Evolutionary conservation across 2,113 vertebrate species (phyloP), one percentile per base, ranked within the genome.

Genomic region (Gavia stellata): DNA sequence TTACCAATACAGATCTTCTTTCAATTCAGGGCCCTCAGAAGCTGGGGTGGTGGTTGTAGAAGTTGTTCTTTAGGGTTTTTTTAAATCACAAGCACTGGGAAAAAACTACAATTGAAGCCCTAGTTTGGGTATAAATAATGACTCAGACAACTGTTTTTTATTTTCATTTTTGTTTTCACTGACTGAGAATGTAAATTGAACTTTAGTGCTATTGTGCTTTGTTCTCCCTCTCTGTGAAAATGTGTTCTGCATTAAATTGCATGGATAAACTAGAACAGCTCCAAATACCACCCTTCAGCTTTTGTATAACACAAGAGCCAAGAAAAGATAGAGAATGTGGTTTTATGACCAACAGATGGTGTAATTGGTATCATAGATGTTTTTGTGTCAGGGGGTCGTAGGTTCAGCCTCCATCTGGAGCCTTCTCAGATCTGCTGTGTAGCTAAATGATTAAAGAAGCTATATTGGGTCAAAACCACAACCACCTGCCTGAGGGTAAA

Each of bases 321-420:
- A 96, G 94, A 96, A 97, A 97, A 98, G 97, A 98, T 97, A 98
- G 96, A 97, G 95, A 98, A 96, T 91, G 97, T 50, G 92, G 86
- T 95, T 98, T 98, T 98, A 98, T 98, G 98, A 98, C 96, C 97
- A 98, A 97, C 98, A 98, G 98, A 98, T 98, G 98, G 98, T 96
- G 97, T 90, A 90, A 97, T 84, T 98, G 98, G 97, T 98, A 98
- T 97, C 97, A 95, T 94, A 97, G 97, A 97, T 93, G 96, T 98
- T 98, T 98, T 97, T 97, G 97, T 97, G 97, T 92, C 72, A 88
- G 87, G 88, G 81, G 98, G 98, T 98, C 96, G 79, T 42, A 50
- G 97, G 98, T 98, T 98, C 98, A 98, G 96, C 58, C 92, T 97
- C 97, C 98, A 98, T 98, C 97, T 98, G 98, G 97, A 98, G 87